phyloP scores from a whole-genome alignment of 2,797 vertebrate genomes.

The Sarcoramphus papa region DNA sequence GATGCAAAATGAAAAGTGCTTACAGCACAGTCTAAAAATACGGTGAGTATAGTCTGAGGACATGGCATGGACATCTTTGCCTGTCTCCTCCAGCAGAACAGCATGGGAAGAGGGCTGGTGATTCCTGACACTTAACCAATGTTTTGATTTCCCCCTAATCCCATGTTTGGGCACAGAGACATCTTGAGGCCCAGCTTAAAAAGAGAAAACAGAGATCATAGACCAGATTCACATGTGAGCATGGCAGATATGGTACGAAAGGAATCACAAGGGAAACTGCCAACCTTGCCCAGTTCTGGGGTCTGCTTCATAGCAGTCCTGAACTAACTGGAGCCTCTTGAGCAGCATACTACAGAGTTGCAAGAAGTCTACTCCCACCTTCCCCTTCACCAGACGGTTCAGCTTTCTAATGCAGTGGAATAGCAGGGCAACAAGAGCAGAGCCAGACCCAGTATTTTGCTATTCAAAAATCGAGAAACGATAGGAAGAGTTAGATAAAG shows the following conservation, averaged over 20 bases:
- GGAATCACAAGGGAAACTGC: neutral
- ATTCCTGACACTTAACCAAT: neutral
- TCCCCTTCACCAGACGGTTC: neutral
- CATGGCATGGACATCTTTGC: neutral
- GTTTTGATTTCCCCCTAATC: neutral
- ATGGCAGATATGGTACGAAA: neutral
- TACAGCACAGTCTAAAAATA: constrained; percentile 12
- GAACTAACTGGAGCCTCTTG: neutral
- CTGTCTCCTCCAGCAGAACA: neutral
- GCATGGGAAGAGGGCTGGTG: neutral
- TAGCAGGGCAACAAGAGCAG: neutral
- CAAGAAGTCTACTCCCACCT: neutral
- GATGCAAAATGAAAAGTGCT: neutral
- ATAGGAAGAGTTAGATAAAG: neutral
- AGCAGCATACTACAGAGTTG: neutral
- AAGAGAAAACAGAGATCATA: neutral
- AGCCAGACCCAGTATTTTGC: neutral
- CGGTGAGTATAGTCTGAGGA: neutral
- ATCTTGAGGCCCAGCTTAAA: neutral
- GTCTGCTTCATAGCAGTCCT: neutral
- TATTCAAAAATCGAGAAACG: neutral
- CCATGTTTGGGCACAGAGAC: neutral
- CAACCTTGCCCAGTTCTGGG: neutral
- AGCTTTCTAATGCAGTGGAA: neutral
- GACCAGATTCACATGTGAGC: neutral